phyloP scores from a whole-genome alignment of 2,797 vertebrate species.

The Coregonus suidteri region DNA sequence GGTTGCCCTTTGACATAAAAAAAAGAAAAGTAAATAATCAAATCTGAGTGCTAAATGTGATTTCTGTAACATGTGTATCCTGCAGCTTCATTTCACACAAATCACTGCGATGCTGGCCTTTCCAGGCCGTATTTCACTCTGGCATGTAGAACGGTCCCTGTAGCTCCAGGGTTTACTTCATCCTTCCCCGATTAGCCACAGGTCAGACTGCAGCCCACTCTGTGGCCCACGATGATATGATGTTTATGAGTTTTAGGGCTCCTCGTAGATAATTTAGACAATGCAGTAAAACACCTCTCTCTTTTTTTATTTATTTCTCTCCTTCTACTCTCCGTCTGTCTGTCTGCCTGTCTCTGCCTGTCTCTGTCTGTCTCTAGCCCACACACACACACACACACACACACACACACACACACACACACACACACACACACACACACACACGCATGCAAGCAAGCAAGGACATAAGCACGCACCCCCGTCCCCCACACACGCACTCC shows the following conservation, averaged over 20 bases:
- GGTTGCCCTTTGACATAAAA: background rate
- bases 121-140: conserved; percentile 26
- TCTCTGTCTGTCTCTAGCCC: background rate
- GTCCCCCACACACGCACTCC: background rate
- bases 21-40: conserved; percentile 16
- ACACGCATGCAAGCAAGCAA: background rate
- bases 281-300: background rate
- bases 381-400: too few relatives aligned
- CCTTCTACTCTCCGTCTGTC: too few relatives aligned
- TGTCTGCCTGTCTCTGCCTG: too few relatives aligned
- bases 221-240: conserved; percentile 36
- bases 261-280: background rate
- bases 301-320: background rate
- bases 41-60: conserved; percentile 23
- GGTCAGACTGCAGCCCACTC: conserved; percentile 12
- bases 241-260: background rate
- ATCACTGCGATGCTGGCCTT: conserved; percentile 15
- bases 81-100: conserved; percentile 41
- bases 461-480: background rate
- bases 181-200: conserved; percentile 17
- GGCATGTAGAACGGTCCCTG: background rate
- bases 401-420: too few relatives aligned
- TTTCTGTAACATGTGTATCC: conserved; percentile 23
- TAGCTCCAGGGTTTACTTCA: background rate
- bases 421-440: background rate